Evolutionary conservation across 2,797 vertebrate species (phyloP), one percentile per base, ranked within the genome.

Genomic region (Morus bassanus): DNA sequence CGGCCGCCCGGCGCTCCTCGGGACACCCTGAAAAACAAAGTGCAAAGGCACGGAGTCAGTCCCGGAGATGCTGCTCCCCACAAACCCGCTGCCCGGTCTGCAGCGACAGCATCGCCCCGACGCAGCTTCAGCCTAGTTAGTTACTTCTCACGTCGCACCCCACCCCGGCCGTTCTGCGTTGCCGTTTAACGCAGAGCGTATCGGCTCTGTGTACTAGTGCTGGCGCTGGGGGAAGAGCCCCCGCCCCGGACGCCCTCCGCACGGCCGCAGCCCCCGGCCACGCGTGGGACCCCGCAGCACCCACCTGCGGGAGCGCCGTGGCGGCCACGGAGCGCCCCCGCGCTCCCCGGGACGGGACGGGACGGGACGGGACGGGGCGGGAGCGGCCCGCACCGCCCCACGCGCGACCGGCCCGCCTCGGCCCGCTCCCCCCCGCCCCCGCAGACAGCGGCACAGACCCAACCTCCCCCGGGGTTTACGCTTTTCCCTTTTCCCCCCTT

Each of bases 21-120:
- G 81, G 81, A 91, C 93, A 41, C 88, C 89, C 97, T 97, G 96
- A 14, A 96, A 97, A 31, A 79, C 53, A 95, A 56, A 96, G 89
- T 11, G 63, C 37, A 88, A 23, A 83, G 41, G 21, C 1, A 7
- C 33, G n/a, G 39, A 16, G 59, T 93, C 60, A 92, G 90, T 41
- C 50, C 60, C 2, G 2, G 46, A 8, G 64, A 4, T 6, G 33
- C 19, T 25, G 54, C 57, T 48, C 56, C 53, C 39, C 22, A n/a
- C 25, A 8, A 12, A 12, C 9, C 6, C 39, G 15, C 43, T 45
- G 43, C 43, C 50, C 6, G 2, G 8, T 4, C 45, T 3, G 54
- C 68, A 11, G 35, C 1, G 3, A 18, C 48, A 25, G 64, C 82
- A 8, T 28, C 6, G 2, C 21, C 83, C 60, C 89, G 10, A 3